phyloP scores from a whole-genome alignment of 2,113 vertebrate species.

The Hippocampus guttulatus region DNA sequence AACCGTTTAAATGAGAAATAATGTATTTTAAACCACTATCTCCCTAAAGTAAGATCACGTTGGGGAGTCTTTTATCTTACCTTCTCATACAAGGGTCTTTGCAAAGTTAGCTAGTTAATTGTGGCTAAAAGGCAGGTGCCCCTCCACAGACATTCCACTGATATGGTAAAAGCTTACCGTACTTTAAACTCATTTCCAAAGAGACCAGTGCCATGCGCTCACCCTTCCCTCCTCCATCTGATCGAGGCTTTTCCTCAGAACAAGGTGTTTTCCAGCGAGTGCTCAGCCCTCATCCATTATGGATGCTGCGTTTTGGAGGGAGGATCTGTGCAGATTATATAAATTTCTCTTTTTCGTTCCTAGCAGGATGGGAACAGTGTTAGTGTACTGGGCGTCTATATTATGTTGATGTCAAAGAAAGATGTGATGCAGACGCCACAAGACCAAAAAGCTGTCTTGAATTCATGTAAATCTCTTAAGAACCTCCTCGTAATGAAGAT shows the following conservation, averaged over 20 bases:
- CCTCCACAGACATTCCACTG: conserved; percentile 1
- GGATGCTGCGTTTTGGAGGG: conserved; percentile 59
- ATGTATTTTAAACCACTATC: conserved; percentile 7
- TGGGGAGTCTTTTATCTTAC: not conserved
- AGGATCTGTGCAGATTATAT: conserved; percentile 58
- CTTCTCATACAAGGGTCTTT: not conserved
- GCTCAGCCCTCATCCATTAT: conserved; percentile 63
- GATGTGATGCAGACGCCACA: conserved; percentile 11
- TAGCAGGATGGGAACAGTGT: conserved; percentile 38
- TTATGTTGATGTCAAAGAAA: conserved; percentile 41
- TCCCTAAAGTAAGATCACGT: conserved; percentile 8
- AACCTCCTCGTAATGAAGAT: conserved; percentile 8
- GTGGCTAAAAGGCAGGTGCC: conserved; percentile 10
- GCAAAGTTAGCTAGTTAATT: not conserved
- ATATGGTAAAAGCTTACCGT: conserved; percentile 13
- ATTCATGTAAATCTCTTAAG: conserved; percentile 38
- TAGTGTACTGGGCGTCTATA: conserved; percentile 31
- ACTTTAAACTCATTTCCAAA: conserved; percentile 18
- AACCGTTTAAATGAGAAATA: conserved; percentile 14
- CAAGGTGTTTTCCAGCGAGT: conserved; percentile 43
- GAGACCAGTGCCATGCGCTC: not conserved
- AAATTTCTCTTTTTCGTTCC: conserved; percentile 63
- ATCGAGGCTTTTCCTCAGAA: conserved; percentile 31
- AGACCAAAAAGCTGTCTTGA: conserved; percentile 30
- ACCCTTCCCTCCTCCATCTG: conserved; percentile 7